Conservation (phyloP, 2,888 invertebrate species). For the Therioaphis trifolii region DNA sequence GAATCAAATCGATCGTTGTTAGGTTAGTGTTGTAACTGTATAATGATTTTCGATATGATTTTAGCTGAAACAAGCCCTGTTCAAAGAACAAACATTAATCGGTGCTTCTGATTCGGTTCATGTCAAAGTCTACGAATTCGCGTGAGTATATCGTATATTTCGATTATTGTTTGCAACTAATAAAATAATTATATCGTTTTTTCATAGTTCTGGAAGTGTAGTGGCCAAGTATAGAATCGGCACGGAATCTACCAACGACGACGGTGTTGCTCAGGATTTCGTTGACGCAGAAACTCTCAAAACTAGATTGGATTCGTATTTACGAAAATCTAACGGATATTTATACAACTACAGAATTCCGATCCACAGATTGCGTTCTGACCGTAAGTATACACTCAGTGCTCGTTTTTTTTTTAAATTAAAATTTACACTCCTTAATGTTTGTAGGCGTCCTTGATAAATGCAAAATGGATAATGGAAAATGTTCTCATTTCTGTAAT, state of each 20-base stretch:
- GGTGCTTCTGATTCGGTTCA: slow-evolving; percentile 73
- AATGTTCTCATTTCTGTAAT: slow-evolving; percentile 77
- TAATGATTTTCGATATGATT: slow-evolving; percentile 63
- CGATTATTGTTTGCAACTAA: not conserved
- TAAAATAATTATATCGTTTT: not conserved
- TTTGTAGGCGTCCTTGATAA: slow-evolving; percentile 73
- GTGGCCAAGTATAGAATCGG: slow-evolving; percentile 76
- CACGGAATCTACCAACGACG: slow-evolving; percentile 73
- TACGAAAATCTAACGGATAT: slow-evolving; percentile 72
- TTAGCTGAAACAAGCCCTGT: slow-evolving; percentile 73
- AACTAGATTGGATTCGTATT: slow-evolving; percentile 71
- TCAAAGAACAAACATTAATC: slow-evolving; percentile 71
- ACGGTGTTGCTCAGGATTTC: slow-evolving; percentile 71
- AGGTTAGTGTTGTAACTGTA: not conserved
- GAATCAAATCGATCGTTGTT: not conserved
- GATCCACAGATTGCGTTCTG: slow-evolving; percentile 72
- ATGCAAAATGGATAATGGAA: slow-evolving; percentile 76
- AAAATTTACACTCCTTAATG: not conserved
- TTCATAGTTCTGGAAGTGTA: slow-evolving; percentile 72
- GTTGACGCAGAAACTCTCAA: slow-evolving; percentile 71
- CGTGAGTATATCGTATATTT: slow-evolving; percentile 70
- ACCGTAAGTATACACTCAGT: slow-evolving; percentile 66
- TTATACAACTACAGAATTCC: slow-evolving; percentile 70
- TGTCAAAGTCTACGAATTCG: slow-evolving; percentile 75
- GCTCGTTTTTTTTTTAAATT: not conserved